Base-by-base conservation (phyloP, 2,888 invertebrate genomes). In the Xanthia togata region DNA sequence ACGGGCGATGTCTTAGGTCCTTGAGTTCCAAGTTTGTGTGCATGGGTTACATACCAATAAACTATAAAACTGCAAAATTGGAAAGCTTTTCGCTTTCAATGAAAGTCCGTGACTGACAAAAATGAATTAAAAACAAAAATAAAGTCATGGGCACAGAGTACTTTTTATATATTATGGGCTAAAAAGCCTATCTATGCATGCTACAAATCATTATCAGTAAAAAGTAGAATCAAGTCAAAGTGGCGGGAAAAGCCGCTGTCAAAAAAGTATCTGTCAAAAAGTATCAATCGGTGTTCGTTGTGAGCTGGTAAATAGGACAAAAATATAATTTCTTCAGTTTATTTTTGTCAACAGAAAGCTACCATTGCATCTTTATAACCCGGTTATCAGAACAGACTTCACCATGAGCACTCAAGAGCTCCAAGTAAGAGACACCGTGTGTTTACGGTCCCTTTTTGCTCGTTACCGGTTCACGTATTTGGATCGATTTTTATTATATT, bases 381-480 rank as follows among this genome's bases (percentile, higher is more conserved):
- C 41, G 11, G 44, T 41, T 50, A 70, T 38, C 4, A 44, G 6
- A 63, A 50, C 4, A 55, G 57, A 23, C 60, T n/a, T 55, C 84
- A 89, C 78, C 67, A 92, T 92, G 92, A 92, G 91, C 78, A 77
- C 79, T 76, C 89, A 89, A 78, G 91, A 91, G 71, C 70, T 79
- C 79, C 90, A 89, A 88, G 87, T 87, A 86, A 63, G 59, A 59
- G 38, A 68, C 14, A 59, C 31, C 20, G 47, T 55, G 60, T 68
- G 65, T 63, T 50, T 47, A 23, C 12, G 31, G 17, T 20, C 8
- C 23, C 23, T 38, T 47, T 74, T 50, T 67, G 23, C 23, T 62
- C 4, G 35, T 20, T 69, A n/a, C 63, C 55, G 68, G 68, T 57
- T 59, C 4, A 23, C 20, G 3, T 57, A 65, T 47, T 63, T 70